Evolutionary conservation across 2,797 vertebrate species (phyloP).

Genomic region (Tokudaia tokunoshimensis): DNA sequence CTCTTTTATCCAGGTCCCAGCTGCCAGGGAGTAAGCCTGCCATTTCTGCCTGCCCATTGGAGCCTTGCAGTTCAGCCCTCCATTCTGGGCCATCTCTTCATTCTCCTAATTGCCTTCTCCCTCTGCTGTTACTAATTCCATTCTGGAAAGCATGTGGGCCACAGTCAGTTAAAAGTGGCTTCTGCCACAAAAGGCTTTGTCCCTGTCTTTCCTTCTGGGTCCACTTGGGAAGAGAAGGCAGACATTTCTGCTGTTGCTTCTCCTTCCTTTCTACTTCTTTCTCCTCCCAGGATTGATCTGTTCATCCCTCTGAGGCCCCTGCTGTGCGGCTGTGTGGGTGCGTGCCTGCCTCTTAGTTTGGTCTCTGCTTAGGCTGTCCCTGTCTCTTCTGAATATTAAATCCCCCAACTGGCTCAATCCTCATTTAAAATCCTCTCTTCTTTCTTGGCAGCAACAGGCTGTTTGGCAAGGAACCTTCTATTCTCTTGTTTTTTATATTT

Average conservation of each 20-base stretch:
- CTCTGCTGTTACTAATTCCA: conserved; percentile 63
- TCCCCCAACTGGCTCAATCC: conserved; percentile 36
- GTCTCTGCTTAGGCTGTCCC: conserved; percentile 27
- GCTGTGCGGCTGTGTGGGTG: background rate
- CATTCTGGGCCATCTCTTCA: background rate
- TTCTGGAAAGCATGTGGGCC: conserved; percentile 63
- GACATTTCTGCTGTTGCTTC: background rate
- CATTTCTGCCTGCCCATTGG: background rate
- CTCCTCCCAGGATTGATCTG: background rate
- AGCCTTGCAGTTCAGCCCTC: background rate
- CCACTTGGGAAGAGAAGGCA: background rate
- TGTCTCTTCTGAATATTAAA: conserved; percentile 71
- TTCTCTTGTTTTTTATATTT: conserved; percentile 78
- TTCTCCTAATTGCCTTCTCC: conserved; percentile 43
- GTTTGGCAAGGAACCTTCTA: conserved; percentile 75
- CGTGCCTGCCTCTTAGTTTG: background rate
- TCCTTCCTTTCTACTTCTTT: background rate
- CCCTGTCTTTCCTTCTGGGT: background rate
- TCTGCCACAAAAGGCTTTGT: background rate
- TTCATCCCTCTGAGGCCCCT: background rate
- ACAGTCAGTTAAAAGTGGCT: background rate
- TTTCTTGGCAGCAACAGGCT: conserved; percentile 79
- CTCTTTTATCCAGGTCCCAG: background rate
- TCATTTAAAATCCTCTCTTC: conserved; percentile 76
- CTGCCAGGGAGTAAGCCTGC: background rate